Evolutionary conservation across 2,888 invertebrate genomes (phyloP).

Genomic region (Anaspis maculata): DNA sequence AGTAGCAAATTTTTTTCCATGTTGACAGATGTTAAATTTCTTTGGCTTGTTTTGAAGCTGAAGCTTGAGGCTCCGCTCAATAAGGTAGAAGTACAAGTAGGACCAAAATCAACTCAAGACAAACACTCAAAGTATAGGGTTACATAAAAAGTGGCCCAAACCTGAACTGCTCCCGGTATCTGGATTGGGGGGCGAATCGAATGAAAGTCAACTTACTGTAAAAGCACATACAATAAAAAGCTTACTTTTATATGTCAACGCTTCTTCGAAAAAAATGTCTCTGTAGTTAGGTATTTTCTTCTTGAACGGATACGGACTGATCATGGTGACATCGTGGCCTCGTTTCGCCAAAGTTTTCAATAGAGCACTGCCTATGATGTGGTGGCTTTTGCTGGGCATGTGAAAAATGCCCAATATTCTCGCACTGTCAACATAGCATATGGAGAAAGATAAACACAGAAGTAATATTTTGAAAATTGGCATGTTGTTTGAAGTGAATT

Average conservation of each 20-base stretch:
- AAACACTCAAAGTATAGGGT: no score
- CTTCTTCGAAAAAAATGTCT: conserved; percentile 16
- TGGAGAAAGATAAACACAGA: conserved; percentile 22
- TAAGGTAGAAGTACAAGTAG: no score
- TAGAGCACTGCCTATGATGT: conserved; percentile 28
- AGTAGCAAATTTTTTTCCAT: no score
- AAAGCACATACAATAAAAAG: no score
- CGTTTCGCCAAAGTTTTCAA: conserved; percentile 45
- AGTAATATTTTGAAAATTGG: conserved; percentile 10
- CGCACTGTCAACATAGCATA: conserved; percentile 3
- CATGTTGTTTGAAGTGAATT: background rate
- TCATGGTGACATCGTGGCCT: conserved; percentile 47
- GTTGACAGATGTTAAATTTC: conserved; percentile 1
- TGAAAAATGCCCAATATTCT: no score
- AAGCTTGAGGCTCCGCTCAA: no score
- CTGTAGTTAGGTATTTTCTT: conserved; percentile 16
- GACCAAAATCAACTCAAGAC: no score
- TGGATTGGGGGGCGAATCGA: no score
- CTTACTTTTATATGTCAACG: conserved; percentile 11
- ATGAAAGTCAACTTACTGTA: no score
- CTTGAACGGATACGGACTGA: conserved; percentile 27
- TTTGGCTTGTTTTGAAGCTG: no score
- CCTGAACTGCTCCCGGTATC: no score
- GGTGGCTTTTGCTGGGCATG: conserved; percentile 21
- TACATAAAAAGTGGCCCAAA: no score